Conservation (phyloP, 2,113 vertebrate genomes). For the Poecilia latipinna region DNA sequence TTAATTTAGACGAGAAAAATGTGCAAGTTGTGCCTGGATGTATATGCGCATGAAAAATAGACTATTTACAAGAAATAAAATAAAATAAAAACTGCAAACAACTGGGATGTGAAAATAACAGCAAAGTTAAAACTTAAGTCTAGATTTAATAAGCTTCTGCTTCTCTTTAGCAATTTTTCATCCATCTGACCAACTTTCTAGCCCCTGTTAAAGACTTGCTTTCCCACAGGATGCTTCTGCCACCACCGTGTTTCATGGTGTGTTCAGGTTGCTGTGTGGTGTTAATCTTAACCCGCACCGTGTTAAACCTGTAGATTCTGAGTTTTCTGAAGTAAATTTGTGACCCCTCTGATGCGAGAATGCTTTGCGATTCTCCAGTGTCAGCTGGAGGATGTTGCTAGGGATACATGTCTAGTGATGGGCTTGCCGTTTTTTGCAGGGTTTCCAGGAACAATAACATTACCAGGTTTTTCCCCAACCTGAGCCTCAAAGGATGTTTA, state of each 20-base stretch:
- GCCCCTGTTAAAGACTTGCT: neutral
- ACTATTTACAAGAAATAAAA: too few species aligned
- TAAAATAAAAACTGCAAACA: too few species aligned
- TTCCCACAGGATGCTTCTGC: neutral
- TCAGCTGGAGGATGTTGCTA: neutral
- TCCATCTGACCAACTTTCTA: too few species aligned
- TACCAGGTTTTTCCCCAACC: neutral
- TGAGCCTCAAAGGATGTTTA: neutral
- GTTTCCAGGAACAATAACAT: neutral
- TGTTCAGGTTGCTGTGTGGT: too few species aligned
- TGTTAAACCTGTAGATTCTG: neutral
- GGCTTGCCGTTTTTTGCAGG: neutral
- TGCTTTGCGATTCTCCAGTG: neutral
- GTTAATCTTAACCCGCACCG: too few species aligned
- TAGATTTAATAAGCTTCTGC: too few species aligned
- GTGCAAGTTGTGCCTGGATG: too few species aligned
- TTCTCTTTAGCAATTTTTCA: too few species aligned
- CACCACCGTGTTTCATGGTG: neutral
- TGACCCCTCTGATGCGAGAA: neutral
- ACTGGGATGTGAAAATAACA: too few species aligned
- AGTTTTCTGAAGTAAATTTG: neutral
- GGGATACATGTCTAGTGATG: neutral
- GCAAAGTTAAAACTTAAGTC: too few species aligned
- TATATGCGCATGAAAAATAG: too few species aligned
- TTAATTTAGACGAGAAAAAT: too few species aligned